Percentiles rank a stretch among this genome's conserved stretches.
These are phyloP conservation scores for Pithys albifrons DNA, from an alignment of 2,113 vertebrate genomes.

Conservation along the genomic window DNA sequence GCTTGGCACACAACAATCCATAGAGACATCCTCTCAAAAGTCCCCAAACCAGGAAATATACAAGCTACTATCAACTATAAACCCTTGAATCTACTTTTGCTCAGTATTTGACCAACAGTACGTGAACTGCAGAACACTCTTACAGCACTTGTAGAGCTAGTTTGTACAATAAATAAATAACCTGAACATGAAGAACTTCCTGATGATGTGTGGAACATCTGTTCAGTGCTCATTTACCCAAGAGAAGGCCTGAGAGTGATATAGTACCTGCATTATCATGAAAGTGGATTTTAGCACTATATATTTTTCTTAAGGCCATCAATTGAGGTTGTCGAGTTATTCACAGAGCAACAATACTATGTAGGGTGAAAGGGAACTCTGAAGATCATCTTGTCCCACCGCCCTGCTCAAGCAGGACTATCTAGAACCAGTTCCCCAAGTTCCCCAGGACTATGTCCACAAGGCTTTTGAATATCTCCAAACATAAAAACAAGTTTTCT, in stretches of 20 bases:
- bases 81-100: not conserved
- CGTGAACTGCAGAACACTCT: not conserved
- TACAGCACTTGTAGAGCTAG: not conserved
- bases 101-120: not conserved
- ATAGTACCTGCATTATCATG: not conserved
- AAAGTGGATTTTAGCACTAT: not conserved
- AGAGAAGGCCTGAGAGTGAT: not conserved
- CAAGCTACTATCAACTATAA: not conserved
- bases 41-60: not conserved
- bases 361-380: not conserved
- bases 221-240: not conserved
- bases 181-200: not conserved
- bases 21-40: not conserved
- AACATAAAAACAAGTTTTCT: not conserved
- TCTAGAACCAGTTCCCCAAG: too few relatives aligned
- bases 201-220: not conserved
- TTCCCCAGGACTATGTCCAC: too few relatives aligned
- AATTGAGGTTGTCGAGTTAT: not conserved
- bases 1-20: not conserved
- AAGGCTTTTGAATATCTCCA: not conserved
- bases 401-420: not conserved
- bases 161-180: not conserved
- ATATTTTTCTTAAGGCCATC: not conserved
- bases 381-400: not conserved
- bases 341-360: not conserved